Conservation (phyloP, 2,797 vertebrate species). For the Trichosurus vulpecula region DNA sequence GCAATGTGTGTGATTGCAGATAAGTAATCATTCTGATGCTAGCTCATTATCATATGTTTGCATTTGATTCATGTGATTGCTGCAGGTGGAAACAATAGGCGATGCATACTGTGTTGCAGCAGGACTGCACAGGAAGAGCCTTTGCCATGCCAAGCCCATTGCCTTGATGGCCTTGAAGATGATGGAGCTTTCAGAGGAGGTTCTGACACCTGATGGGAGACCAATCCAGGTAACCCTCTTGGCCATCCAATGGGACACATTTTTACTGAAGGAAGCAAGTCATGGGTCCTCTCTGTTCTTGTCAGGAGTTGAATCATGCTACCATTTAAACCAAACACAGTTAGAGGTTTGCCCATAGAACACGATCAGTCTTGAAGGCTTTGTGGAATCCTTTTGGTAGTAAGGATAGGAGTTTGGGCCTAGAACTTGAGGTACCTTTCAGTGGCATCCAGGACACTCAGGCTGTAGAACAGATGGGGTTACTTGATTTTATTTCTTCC, state of each 20-base stretch:
- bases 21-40: constrained; percentile 65
- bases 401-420: background rate
- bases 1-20: constrained; percentile 75
- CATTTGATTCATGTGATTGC: constrained; percentile 78
- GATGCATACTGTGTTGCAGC: constrained; percentile 98
- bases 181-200: constrained; percentile 99
- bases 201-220: constrained; percentile 95
- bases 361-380: background rate
- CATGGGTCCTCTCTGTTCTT: background rate
- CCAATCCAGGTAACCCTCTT: constrained; percentile 92
- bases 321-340: background rate
- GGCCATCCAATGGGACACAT: background rate
- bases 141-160: constrained; percentile 96
- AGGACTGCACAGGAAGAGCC: constrained; percentile 96
- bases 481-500: background rate
- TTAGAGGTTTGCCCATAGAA: background rate
- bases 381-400: background rate
- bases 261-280: background rate
- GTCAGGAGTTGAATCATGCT: background rate
- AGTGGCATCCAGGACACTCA: background rate
- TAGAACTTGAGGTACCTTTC: background rate
- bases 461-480: background rate
- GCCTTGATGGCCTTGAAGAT: constrained; percentile 99
- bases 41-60: constrained; percentile 69
- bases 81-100: constrained; percentile 98